A percentile compares a stretch with the other conserved stretches of the same genome.
phyloP scores from a whole-genome alignment of 2,888 invertebrate species.

The Congeria kusceri region DNA sequence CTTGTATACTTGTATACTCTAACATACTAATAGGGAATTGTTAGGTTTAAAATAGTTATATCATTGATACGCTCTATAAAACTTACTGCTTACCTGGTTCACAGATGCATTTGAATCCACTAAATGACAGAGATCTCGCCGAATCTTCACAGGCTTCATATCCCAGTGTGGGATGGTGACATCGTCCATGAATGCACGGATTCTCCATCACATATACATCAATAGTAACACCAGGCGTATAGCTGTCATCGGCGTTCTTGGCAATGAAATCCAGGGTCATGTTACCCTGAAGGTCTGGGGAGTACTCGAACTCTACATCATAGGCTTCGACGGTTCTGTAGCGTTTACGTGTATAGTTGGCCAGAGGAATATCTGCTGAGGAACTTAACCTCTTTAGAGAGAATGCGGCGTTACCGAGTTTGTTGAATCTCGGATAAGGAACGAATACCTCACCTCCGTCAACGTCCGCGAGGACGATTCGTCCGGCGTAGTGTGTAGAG shows the following conservation, averaged over 20 bases:
- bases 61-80: too few species aligned
- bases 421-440: conserved; percentile 4
- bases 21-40: too few species aligned
- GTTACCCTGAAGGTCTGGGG: conserved; percentile 37
- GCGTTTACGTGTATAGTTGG: conserved; percentile 16
- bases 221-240: conserved; percentile 47
- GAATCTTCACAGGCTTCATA: conserved; percentile 43
- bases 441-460: conserved; percentile 47
- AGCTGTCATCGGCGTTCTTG: conserved; percentile 11
- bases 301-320: conserved; percentile 26
- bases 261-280: conserved; percentile 56
- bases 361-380: conserved; percentile 1
- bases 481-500: conserved; percentile 24
- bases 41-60: too few species aligned
- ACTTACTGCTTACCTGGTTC: conserved; percentile 34
- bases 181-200: conserved; percentile 62
- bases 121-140: conserved; percentile 52
- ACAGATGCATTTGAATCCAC: conserved; percentile 58
- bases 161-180: conserved; percentile 26
- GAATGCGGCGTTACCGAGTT: conserved; percentile 47
- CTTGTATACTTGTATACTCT: too few species aligned
- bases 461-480: conserved; percentile 45
- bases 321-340: conserved; percentile 45
- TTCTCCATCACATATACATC: conserved; percentile 43
- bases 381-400: background rate